These are phyloP conservation scores for Caenorhabditis drosophilae DNA, from an alignment of 2,888 invertebrate genomes.

Conservation along the genomic window DNA sequence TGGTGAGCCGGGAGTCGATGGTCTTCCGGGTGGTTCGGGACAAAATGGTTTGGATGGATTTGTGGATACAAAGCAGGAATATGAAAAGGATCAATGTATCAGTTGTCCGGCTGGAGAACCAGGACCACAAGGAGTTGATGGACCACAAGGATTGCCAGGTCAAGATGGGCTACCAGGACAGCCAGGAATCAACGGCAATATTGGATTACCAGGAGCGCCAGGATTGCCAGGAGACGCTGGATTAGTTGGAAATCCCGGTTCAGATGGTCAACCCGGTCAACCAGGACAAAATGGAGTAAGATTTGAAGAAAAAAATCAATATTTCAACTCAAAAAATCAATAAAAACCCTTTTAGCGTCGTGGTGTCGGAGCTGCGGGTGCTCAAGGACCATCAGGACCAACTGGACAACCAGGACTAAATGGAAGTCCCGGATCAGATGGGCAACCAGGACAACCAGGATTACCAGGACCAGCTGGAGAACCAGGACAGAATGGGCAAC, in stretches of 20 bases:
- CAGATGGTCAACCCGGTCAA: slow-evolving; percentile 20
- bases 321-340: background rate
- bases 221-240: slow-evolving; percentile 19
- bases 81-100: slow-evolving; percentile 12
- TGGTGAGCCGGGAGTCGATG: slow-evolving; percentile 27
- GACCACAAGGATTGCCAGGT: slow-evolving; percentile 25
- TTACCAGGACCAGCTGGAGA: slow-evolving; percentile 18
- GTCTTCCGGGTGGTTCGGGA: slow-evolving; percentile 23
- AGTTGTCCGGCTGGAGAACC: slow-evolving; percentile 27
- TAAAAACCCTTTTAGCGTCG: too few relatives aligned
- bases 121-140: slow-evolving; percentile 37
- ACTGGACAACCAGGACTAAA: slow-evolving; percentile 10
- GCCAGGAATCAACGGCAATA: slow-evolving; percentile 11
- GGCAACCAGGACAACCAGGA: slow-evolving; percentile 18
- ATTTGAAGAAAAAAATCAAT: slow-evolving; percentile 18
- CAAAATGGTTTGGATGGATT: slow-evolving; percentile 20
- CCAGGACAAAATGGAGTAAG: slow-evolving; percentile 18
- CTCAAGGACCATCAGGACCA: slow-evolving; percentile 20
- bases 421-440: slow-evolving; percentile 7
- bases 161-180: slow-evolving; percentile 26
- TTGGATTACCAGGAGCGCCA: slow-evolving; percentile 12
- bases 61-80: background rate
- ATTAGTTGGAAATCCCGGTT: slow-evolving; percentile 7
- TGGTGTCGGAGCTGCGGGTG: slow-evolving; percentile 19
- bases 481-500: slow-evolving; percentile 17